These are phyloP conservation scores for Clarias batrachus DNA, from an alignment of 2,113 vertebrate species.

Conservation along the genomic window DNA sequence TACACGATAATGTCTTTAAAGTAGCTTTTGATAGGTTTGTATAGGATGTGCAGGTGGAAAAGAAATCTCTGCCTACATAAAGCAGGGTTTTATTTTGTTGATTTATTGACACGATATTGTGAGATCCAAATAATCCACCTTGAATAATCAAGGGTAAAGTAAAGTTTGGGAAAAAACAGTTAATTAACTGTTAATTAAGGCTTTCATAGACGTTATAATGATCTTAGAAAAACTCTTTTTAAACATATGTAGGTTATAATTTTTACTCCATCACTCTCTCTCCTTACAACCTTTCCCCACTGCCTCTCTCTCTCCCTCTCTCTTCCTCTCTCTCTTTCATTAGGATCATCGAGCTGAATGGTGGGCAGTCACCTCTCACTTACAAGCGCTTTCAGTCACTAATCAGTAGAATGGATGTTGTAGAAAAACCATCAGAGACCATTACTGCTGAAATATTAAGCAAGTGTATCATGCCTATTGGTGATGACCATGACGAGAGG, in stretches of 20 bases:
- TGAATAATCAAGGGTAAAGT: background rate
- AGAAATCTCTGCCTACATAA: background rate
- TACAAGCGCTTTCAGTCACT: constrained; percentile 86
- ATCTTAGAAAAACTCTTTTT: too few species aligned
- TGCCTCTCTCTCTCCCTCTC: too few species aligned
- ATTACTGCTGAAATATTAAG: constrained; percentile 81
- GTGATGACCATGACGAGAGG: constrained; percentile 84
- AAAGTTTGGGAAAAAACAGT: background rate
- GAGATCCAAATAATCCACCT: too few species aligned
- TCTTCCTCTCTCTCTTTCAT: background rate
- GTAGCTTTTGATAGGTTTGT: background rate
- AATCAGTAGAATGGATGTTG: constrained; percentile 83
- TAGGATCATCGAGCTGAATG: constrained; percentile 87
- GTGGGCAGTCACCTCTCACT: constrained; percentile 85
- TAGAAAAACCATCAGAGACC: constrained; percentile 80
- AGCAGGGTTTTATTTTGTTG: background rate
- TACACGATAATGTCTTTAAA: background rate
- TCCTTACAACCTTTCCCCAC: background rate
- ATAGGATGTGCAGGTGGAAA: background rate
- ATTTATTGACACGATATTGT: background rate
- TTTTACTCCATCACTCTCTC: background rate
- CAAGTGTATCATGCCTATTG: constrained; percentile 78
- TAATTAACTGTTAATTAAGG: background rate
- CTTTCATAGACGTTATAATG: background rate
- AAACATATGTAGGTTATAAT: background rate